These are phyloP conservation scores for Antennarius maculatus DNA, from an alignment of 2,797 vertebrate genomes.

Conservation along the genomic window DNA sequence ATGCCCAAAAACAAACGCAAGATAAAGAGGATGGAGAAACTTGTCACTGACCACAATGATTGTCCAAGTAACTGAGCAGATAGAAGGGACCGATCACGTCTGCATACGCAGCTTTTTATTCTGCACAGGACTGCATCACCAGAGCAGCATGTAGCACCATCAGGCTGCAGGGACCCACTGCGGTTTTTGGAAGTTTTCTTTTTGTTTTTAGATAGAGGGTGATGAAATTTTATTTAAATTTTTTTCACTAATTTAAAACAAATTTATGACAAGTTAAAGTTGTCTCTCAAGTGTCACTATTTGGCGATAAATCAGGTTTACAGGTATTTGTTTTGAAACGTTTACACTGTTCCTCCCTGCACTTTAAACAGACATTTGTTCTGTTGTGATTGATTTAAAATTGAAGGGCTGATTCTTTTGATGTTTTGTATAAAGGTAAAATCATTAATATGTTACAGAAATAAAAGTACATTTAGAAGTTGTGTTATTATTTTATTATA, in stretches of 20 bases:
- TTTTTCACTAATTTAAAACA: slow-evolving; percentile 36
- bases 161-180: slow-evolving; percentile 28
- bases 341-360: slow-evolving; percentile 23
- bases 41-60: slow-evolving; percentile 89
- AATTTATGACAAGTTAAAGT: slow-evolving; percentile 19
- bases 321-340: slow-evolving; percentile 17
- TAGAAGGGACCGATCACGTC: not conserved
- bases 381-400: slow-evolving; percentile 18
- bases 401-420: slow-evolving; percentile 35
- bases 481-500: slow-evolving; percentile 1
- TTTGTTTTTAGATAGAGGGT: not conserved
- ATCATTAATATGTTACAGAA: slow-evolving; percentile 6
- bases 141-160: slow-evolving; percentile 8
- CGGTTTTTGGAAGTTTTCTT: slow-evolving; percentile 15
- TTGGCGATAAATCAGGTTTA: slow-evolving; percentile 35
- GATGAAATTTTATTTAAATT: slow-evolving; percentile 37
- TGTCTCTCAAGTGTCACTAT: slow-evolving; percentile 22
- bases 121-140: slow-evolving; percentile 26
- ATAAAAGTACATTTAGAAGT: slow-evolving; percentile 2
- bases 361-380: slow-evolving; percentile 26
- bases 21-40: slow-evolving; percentile 95
- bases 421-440: slow-evolving; percentile 9
- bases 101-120: not conserved
- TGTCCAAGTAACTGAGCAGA: slow-evolving; percentile 65
- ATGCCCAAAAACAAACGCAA: slow-evolving; percentile 99